Evolutionary conservation across 2,797 vertebrate species (phyloP).

Genomic region (Salarias fasciatus): DNA sequence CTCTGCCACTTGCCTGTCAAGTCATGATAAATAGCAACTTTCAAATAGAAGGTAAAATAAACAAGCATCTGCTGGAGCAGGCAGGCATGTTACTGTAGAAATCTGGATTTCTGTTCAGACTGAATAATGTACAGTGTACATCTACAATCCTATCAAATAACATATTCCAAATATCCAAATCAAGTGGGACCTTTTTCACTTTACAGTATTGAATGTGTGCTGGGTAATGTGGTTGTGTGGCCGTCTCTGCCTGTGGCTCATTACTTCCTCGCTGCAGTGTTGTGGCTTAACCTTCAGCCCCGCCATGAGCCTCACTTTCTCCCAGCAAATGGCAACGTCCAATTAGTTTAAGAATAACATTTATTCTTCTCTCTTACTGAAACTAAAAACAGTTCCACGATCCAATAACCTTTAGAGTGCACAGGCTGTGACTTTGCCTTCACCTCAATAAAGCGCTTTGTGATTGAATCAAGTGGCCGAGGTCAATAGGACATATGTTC

Average conservation of each 20-base stretch:
- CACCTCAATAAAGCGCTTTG: conserved; percentile 82
- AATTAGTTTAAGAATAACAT: conserved; percentile 75
- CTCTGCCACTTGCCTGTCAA: background rate
- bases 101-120: conserved; percentile 3
- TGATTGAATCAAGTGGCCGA: conserved; percentile 83
- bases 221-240: background rate
- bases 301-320: conserved; percentile 41
- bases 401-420: conserved; percentile 78
- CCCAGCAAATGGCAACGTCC: conserved; percentile 66
- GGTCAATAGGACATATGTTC: conserved; percentile 84
- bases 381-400: conserved; percentile 67
- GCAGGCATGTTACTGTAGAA: background rate
- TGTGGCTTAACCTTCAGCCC: conserved; percentile 48
- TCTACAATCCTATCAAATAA: background rate
- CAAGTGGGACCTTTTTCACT: background rate
- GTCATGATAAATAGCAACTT: conserved; percentile 1
- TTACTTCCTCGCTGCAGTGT: conserved; percentile 58
- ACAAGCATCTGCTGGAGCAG: conserved; percentile 10
- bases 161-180: background rate
- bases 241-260: conserved; percentile 46
- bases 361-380: conserved; percentile 52
- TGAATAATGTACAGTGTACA: conserved; percentile 4
- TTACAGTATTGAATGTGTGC: conserved; percentile 5
- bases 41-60: background rate
- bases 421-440: conserved; percentile 79